Evolutionary conservation across 2,113 vertebrate species (phyloP).

Genomic region (Salvelinus fontinalis): DNA sequence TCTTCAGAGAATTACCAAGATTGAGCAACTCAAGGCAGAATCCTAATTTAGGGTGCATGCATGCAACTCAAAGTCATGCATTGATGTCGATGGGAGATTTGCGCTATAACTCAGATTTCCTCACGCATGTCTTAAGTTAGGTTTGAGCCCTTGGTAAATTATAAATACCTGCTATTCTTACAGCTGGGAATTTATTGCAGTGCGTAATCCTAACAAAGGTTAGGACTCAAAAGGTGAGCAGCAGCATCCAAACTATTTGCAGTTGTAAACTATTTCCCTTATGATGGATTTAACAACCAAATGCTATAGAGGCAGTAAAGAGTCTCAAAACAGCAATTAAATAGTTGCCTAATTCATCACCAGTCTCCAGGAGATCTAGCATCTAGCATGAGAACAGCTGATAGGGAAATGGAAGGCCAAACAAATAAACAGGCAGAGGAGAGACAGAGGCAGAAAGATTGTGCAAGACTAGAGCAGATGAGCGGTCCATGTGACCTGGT

Average conservation of each 20-base stretch:
- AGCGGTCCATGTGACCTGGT: background rate
- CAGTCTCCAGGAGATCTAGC: background rate
- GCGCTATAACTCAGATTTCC: background rate
- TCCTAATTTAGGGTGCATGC: background rate
- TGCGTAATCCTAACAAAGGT: background rate
- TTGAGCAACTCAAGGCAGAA: background rate
- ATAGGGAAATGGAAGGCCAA: constrained; percentile 4
- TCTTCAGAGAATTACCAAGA: background rate
- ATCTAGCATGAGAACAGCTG: background rate
- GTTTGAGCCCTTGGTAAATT: background rate
- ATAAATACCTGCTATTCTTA: background rate
- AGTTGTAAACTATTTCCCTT: background rate
- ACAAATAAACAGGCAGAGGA: constrained; percentile 7
- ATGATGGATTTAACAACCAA: background rate
- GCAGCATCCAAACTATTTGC: background rate
- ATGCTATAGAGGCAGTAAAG: background rate
- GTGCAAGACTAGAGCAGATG: background rate
- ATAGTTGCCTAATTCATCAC: background rate
- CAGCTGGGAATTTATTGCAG: background rate
- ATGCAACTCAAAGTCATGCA: background rate
- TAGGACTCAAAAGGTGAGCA: background rate
- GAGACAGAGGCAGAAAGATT: background rate
- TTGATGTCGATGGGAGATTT: no score
- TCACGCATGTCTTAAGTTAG: background rate
- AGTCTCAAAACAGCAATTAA: background rate